Evolutionary conservation across 2,113 vertebrate genomes (phyloP), one percentile per base, ranked within the genome.

Genomic region (Eleginops maclovinus): DNA sequence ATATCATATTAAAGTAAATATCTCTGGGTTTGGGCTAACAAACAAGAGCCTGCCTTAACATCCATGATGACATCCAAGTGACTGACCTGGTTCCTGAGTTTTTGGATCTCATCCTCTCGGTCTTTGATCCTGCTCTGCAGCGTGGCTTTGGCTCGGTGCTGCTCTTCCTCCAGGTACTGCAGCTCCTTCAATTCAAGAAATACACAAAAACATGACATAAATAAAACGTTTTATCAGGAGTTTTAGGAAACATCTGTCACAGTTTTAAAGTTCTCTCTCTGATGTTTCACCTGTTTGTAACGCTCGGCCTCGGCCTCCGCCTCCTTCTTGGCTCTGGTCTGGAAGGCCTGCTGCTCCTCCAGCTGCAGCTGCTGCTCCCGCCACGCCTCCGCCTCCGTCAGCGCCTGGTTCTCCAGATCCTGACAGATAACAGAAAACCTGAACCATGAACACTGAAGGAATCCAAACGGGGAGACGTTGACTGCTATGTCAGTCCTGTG

Each of bases 21-120:
- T 7, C 8, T 36, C 8, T 36, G 31, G 5, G 5, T 36, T 36
- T 8, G 31, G n/a, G n/a, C n/a, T n/a, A n/a, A n/a, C 28, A 31
- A 31, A 31, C 3, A 31, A 31, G 28, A 31, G 31, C 40, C 49
- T 55, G 10, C 22, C 44, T 56, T 51, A 21, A 46, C 14, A 68
- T 11, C 6, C 9, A 10, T 2, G 46, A 11, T 40, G 6, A 13
- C 12, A 47, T 16, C 31, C 13, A 26, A 84, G 44, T 11, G 11
- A 64, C 75, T 40, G 6, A 91, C 86, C 96, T 99, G 98, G 89
- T 99, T 99, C 91, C 98, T 96, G 83, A 99, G 97, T 90, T 99
- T 99, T 77, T 99, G 96, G 85, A 99, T 99, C 91, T 99, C 98
- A 69, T 99, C 98, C 79, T 99, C 98, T 88, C 98, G 83, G 93